Base-by-base conservation (phyloP, 2,888 invertebrate genomes). In the Parnassius smintheus region DNA sequence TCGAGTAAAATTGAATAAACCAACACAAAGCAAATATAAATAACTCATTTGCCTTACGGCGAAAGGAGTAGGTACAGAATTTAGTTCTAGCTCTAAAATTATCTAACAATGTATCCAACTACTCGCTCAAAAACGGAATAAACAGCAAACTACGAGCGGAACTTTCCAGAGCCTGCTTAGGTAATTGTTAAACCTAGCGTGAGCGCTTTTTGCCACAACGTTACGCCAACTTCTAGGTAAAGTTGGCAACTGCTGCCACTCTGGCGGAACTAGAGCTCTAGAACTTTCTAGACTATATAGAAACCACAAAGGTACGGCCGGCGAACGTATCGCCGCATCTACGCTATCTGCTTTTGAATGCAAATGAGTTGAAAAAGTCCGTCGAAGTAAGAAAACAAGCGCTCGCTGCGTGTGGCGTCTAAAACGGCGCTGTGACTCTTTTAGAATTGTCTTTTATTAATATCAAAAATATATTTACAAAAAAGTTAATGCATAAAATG, bases 301-400 rank as follows among this genome's bases (percentile, higher is more conserved):
- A 78, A 81, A 81, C 85, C 86, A 91, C 90, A 91, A 90, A 91
- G 90, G 91, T 88, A 85, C 74, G 82, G 71, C 71, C 73, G 76
- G 76, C 73, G 70, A 59, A 73, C 76, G 76, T 87, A 86, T 88
- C 88, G 84, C 78, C 74, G 76, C 86, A 91, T 91, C 91, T 83
- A 75, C 83, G 80, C 85, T 91, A 91, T 91, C 91, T 91, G 89
- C 91, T 91, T 88, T 91, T 84, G 85, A 85, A 91, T 91, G 88
- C 88, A 91, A 91, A 91, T 91, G 91, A 91, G 91, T 90, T 87
- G 85, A 87, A 91, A 91, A 91, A 91, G 86, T 90, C 76, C 81
- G 85, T 72, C 77, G 74, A 77, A 81, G 84, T 87, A 91, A 91
- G 91, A 91, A 90, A 91, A 88, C 83, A 75, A 76, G 78, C 66